phyloP scores from a whole-genome alignment of 2,113 vertebrate species.

The Engraulis encrasicolus region DNA sequence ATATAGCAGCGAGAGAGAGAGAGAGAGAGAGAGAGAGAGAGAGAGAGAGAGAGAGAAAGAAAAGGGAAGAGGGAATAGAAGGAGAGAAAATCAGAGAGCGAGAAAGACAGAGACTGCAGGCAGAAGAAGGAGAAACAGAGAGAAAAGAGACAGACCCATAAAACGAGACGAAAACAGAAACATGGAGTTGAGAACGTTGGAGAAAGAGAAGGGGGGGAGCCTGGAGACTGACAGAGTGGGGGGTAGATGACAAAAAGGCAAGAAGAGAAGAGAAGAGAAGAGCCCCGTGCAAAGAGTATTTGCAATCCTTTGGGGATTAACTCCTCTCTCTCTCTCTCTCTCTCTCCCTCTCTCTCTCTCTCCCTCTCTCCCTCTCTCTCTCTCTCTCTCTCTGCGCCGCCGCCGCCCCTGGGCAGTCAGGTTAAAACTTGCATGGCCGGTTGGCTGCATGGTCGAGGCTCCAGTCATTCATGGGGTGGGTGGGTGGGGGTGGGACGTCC shows the following conservation, averaged over 20 bases:
- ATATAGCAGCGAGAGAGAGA: too few relatives aligned
- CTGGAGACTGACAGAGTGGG: constrained; percentile 62
- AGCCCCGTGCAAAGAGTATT: constrained; percentile 35
- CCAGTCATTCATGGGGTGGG: constrained; percentile 95
- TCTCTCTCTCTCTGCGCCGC: constrained; percentile 81
- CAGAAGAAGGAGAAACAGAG: not conserved
- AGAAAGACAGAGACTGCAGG: too few relatives aligned
- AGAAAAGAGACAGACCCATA: not conserved
- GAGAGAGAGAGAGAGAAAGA: too few relatives aligned
- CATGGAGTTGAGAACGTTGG: not conserved
- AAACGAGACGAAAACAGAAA: not conserved
- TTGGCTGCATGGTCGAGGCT: too few relatives aligned
- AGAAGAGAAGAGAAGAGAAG: not conserved
- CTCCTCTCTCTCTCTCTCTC: constrained; percentile 48
- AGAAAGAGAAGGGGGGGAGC: not conserved
- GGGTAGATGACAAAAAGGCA: constrained; percentile 22
- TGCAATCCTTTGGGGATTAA: constrained; percentile 79
- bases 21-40: too few relatives aligned
- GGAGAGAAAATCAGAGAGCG: too few relatives aligned
- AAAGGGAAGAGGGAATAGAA: too few relatives aligned
- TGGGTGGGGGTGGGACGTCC: too few relatives aligned
- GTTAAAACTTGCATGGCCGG: constrained; percentile 90
- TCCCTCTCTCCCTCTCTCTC: constrained; percentile 56
- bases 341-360: constrained; percentile 44
- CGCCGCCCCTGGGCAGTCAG: constrained; percentile 88